Evolutionary conservation across 2,113 vertebrate genomes (phyloP), one percentile per base, ranked within the genome.

Genomic region (Apaloderma vittatum): DNA sequence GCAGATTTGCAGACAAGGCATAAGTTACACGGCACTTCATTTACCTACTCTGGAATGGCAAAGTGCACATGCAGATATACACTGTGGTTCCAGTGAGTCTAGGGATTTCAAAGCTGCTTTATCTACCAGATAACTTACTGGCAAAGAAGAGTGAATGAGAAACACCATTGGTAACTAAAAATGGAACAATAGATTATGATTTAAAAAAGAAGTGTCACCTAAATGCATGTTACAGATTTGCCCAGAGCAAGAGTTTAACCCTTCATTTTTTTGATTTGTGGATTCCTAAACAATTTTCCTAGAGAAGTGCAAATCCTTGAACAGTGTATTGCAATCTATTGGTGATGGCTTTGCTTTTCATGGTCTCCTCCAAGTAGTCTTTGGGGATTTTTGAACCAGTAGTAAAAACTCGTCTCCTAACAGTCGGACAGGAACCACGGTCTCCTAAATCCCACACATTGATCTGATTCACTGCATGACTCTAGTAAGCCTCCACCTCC

Each of bases 71-170:
- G 67, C 18, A 68, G 82, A 94, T 92, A 95, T 29, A 88, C 83
- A 78, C 48, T 27, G 27, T 74, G 88, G 91, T 97, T 97, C 91
- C 87, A 86, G 66, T 66, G 80, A 95, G 94, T 94, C 93, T 81
- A 93, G 76, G 87, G 91, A 93, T 97, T 98, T 94, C 90, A 94
- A 94, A 96, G 91, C 91, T 93, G 61, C 80, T 93, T 96, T 97
- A 97, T 97, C 97, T 97, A 70, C 74, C 59, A 92, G 90, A 97
- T 97, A 95, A 94, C 76, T 87, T 63, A 90, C 71, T 94, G 94
- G 84, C 66, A 85, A 68, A 71, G 71, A 75, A 82, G 51, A 54
- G 63, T 3, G 48, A 88, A 84, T 68, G 30, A 34, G 87, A 94
- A 97, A 65, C 63, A 71, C 77, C 27, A 0, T 34, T 4, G 16